phyloP scores from a whole-genome alignment of 2,888 invertebrate species.

The Gari tellinella region DNA sequence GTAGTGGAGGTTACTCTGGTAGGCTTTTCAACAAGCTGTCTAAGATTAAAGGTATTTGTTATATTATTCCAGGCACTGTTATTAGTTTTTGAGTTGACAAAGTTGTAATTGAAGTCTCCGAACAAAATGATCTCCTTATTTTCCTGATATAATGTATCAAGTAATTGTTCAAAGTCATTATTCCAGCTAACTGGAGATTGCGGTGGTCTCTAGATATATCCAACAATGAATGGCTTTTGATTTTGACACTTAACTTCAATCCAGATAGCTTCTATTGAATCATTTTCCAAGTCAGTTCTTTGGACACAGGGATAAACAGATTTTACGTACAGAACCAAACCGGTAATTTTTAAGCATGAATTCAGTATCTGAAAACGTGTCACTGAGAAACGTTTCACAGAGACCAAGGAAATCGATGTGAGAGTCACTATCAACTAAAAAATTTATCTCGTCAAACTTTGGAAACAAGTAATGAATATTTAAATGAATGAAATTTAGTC shows the following conservation, averaged over 20 bases:
- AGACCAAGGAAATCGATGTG: too few relatives aligned
- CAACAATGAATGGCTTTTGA: slow-evolving; percentile 16
- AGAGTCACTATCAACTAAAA: too few relatives aligned
- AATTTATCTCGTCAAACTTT: too few relatives aligned
- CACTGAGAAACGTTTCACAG: too few relatives aligned
- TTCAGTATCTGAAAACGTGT: too few relatives aligned
- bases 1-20: too few relatives aligned
- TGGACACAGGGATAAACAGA: neutral
- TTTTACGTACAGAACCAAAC: too few relatives aligned
- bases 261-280: slow-evolving; percentile 7
- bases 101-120: neutral
- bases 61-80: slow-evolving; percentile 8
- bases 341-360: too few relatives aligned
- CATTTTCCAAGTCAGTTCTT: slow-evolving; percentile 1
- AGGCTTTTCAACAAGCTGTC: slow-evolving; percentile 14
- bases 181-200: slow-evolving; percentile 10
- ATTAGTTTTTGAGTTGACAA: neutral
- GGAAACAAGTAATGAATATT: too few relatives aligned
- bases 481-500: too few relatives aligned
- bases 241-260: slow-evolving; percentile 4
- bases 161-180: neutral
- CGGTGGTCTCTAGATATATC: slow-evolving; percentile 19
- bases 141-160: slow-evolving; percentile 1
- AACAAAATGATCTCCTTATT: slow-evolving; percentile 1
- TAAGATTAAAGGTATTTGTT: slow-evolving; percentile 14